These are phyloP conservation scores for Lacerta agilis DNA, from an alignment of 2,797 vertebrate species.

Conservation along the genomic window DNA sequence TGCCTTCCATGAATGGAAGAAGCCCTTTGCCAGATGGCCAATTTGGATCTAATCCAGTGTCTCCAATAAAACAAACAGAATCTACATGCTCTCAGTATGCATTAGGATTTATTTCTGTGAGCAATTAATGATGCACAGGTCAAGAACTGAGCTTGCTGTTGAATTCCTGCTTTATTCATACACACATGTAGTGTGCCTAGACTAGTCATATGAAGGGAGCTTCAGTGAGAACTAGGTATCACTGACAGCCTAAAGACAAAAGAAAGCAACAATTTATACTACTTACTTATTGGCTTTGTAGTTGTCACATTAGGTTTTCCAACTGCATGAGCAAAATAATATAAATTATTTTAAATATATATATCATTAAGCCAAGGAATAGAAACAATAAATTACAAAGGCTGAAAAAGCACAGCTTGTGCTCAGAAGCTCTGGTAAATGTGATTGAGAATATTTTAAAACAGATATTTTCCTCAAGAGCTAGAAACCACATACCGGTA, in stretches of 20 bases:
- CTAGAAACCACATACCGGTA: not conserved
- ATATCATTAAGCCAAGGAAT: conserved; percentile 35
- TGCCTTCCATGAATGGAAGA: too few relatives aligned
- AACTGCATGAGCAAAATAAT: conserved; percentile 55
- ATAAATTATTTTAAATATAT: not conserved
- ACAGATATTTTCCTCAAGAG: not conserved
- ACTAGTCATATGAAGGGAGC: not conserved
- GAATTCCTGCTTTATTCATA: not conserved
- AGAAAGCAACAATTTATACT: conserved; percentile 46
- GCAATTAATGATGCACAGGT: not conserved
- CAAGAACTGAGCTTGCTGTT: too few relatives aligned
- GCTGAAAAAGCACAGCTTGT: not conserved
- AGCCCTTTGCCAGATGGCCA: too few relatives aligned
- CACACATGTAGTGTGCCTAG: not conserved
- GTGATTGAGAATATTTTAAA: conserved; percentile 1
- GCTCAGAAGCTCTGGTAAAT: conserved; percentile 19
- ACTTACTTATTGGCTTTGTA: conserved; percentile 69
- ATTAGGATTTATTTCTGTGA: not conserved
- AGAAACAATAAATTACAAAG: conserved; percentile 56
- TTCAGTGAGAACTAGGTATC: not conserved
- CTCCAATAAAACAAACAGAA: not conserved
- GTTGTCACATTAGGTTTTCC: conserved; percentile 59
- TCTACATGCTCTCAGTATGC: not conserved
- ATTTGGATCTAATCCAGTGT: not conserved
- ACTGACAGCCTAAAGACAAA: conserved; percentile 42